phyloP scores from a whole-genome alignment of 1,140 invertebrate species.

The Cydia splendana region DNA sequence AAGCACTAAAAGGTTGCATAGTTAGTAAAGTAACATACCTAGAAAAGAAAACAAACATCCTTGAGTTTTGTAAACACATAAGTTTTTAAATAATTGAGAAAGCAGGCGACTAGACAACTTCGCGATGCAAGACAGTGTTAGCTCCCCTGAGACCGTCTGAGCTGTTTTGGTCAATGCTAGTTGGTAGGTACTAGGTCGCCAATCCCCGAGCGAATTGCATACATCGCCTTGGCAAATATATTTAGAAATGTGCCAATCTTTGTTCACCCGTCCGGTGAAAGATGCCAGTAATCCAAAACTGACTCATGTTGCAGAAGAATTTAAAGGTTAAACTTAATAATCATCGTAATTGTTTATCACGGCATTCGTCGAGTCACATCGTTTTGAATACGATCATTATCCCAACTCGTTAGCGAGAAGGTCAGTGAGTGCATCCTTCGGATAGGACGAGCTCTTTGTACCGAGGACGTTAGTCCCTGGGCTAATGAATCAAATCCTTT shows the following conservation, averaged over 20 bases:
- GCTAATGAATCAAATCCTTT: conserved; percentile 75
- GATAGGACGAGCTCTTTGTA: conserved; percentile 70
- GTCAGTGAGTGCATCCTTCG: conserved; percentile 67
- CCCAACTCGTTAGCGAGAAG: conserved; percentile 70
- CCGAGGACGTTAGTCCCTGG: conserved; percentile 64
- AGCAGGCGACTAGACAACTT: conserved; percentile 3
- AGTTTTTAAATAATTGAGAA: not conserved
- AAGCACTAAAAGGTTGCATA: too few relatives aligned
- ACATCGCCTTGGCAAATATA: not conserved
- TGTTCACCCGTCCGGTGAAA: not conserved
- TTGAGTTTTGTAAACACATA: not conserved
- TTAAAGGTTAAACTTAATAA: conserved; percentile 7
- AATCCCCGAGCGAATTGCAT: conserved; percentile 4
- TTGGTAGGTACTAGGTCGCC: conserved; percentile 11
- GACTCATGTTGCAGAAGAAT: conserved; percentile 27
- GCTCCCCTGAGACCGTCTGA: conserved; percentile 23
- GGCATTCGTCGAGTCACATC: conserved; percentile 54
- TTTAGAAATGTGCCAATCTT: conserved; percentile 10
- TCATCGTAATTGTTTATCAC: conserved; percentile 36
- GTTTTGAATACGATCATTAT: conserved; percentile 69
- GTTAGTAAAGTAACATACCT: too few relatives aligned
- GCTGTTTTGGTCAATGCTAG: conserved; percentile 27
- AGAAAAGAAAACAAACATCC: not conserved
- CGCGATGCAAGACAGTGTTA: conserved; percentile 28
- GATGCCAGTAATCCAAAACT: not conserved